Percentiles rank a stretch among this genome's conserved stretches.
These are phyloP conservation scores for Danaus melanippus DNA, from an alignment of 1,140 invertebrate species.

Conservation along the genomic window DNA sequence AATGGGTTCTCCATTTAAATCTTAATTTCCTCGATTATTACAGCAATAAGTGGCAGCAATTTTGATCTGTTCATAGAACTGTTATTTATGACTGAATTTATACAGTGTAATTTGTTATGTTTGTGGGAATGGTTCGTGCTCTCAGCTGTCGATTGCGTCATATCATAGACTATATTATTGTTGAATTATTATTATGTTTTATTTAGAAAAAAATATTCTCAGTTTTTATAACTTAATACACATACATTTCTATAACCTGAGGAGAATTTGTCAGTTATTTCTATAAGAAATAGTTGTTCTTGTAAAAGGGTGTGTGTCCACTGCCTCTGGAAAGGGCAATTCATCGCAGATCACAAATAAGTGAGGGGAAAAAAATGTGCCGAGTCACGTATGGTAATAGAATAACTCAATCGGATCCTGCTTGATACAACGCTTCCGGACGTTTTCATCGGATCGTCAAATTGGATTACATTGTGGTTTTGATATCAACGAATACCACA, in stretches of 20 bases:
- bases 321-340: slow-evolving; percentile 35
- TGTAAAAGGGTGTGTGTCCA: slow-evolving; percentile 23
- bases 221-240: no score
- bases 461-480: slow-evolving; percentile 1
- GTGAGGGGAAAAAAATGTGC: slow-evolving; percentile 19
- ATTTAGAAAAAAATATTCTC: no score
- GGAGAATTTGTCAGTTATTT: no score
- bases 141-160: neutral
- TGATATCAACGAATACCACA: neutral
- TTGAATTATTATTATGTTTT: no score
- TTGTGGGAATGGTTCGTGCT: neutral
- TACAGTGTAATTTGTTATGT: neutral
- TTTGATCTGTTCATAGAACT: slow-evolving; percentile 1
- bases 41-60: slow-evolving; percentile 5
- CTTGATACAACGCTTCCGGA: neutral
- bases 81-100: slow-evolving; percentile 1
- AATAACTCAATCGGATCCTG: slow-evolving; percentile 4
- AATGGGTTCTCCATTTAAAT: slow-evolving; percentile 11
- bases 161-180: no score
- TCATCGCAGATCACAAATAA: slow-evolving; percentile 33
- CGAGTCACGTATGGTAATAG: slow-evolving; percentile 11
- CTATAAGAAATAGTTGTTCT: no score
- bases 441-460: slow-evolving; percentile 1
- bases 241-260: no score
- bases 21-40: slow-evolving; percentile 8